Evolutionary conservation across 2,888 invertebrate species (phyloP).

Genomic region (Papilio gigon): DNA sequence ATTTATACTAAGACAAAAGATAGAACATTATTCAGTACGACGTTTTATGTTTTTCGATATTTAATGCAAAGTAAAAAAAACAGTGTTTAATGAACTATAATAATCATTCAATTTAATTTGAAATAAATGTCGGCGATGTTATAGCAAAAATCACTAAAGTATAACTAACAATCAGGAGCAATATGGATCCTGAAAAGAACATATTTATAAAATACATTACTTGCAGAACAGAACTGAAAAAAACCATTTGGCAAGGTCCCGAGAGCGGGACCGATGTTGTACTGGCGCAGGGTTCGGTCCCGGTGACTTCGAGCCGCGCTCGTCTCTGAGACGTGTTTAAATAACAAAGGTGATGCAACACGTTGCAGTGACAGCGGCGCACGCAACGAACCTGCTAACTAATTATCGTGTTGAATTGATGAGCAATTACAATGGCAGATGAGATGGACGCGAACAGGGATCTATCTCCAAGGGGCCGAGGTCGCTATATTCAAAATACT

Average conservation of each 20-base stretch:
- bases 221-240: no score
- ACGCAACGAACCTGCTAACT: no score
- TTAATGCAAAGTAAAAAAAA: neutral
- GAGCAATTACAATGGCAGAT: neutral
- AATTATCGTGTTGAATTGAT: neutral
- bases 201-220: no score
- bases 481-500: no score
- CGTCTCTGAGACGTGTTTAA: no score
- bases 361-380: no score
- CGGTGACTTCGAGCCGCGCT: no score
- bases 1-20: neutral
- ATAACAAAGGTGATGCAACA: no score
- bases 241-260: no score
- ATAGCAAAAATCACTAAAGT: neutral
- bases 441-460: neutral
- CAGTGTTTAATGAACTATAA: neutral
- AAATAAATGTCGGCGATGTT: neutral
- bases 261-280: no score
- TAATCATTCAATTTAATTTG: neutral
- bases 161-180: neutral
- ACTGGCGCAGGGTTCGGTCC: conserved; percentile 55
- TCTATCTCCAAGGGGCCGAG: no score
- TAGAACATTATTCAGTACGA: neutral
- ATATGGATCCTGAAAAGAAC: neutral
- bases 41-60: neutral